Percentiles rank a stretch among this genome's conserved stretches.
Evolutionary conservation across 1,140 invertebrate genomes (phyloP).

Genomic region (Brachystomella parvula): DNA sequence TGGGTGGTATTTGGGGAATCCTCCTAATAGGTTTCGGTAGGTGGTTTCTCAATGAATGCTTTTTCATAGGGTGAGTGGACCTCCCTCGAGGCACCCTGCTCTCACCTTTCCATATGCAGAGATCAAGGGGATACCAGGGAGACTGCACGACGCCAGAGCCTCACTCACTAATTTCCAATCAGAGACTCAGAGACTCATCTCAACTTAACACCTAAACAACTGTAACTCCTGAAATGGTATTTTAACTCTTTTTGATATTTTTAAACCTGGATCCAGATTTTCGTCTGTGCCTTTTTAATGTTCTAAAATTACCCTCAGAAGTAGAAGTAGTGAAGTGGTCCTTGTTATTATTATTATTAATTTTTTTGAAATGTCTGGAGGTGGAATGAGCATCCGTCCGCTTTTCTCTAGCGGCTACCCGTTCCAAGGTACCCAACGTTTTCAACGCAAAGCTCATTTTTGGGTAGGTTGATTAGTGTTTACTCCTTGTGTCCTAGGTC

Average conservation of each 20-base stretch:
- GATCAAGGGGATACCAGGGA: not conserved
- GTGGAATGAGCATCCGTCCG: slow-evolving; percentile 40
- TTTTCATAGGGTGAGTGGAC: not conserved
- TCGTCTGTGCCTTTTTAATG: not conserved
- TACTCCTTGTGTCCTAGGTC: slow-evolving; percentile 36
- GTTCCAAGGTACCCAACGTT: slow-evolving; percentile 39
- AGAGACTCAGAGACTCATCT: not conserved
- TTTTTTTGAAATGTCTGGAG: not conserved
- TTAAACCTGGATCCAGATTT: not conserved
- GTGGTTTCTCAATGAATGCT: not conserved
- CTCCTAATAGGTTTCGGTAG: not conserved
- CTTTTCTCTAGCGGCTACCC: slow-evolving; percentile 42
- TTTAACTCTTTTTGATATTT: not conserved
- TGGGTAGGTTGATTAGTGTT: not conserved
- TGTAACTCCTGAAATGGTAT: not conserved
- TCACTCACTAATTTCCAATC: not conserved
- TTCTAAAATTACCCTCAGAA: not conserved
- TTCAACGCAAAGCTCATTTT: not conserved
- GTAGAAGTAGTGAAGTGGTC: not conserved
- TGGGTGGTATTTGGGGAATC: not conserved
- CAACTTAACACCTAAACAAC: not conserved
- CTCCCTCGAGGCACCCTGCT: slow-evolving; percentile 10
- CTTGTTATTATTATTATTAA: not conserved
- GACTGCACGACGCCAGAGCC: slow-evolving; percentile 3
- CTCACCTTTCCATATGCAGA: not conserved